phyloP scores from a whole-genome alignment of 2,113 vertebrate genomes.

The Vidua chalybeata region DNA sequence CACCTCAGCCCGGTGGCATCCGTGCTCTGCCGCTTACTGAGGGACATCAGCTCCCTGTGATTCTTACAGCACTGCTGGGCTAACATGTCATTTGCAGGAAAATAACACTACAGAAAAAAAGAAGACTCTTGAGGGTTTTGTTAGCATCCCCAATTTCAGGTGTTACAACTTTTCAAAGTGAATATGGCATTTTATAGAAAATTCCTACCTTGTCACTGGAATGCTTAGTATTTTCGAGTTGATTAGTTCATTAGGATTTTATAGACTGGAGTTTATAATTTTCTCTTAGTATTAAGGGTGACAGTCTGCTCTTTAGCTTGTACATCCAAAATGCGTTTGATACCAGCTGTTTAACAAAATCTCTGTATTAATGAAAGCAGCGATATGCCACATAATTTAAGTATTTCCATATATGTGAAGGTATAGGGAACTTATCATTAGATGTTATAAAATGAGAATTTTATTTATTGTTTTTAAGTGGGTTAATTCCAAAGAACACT shows the following conservation, averaged over 20 bases:
- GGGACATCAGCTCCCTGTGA: not conserved
- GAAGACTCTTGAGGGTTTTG: not conserved
- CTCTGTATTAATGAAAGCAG: not conserved
- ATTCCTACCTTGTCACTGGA: not conserved
- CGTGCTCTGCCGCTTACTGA: not conserved
- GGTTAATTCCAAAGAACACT: not conserved
- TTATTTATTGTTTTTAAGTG: not conserved
- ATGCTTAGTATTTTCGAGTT: not conserved
- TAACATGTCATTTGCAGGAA: not conserved
- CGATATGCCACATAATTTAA: not conserved
- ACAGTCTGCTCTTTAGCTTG: not conserved
- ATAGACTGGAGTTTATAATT: not conserved
- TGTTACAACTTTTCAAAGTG: not conserved
- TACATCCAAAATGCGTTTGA: not conserved
- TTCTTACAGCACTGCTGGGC: not conserved
- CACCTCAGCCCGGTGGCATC: not conserved
- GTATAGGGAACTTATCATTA: not conserved
- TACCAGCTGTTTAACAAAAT: not conserved
- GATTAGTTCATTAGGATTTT: not conserved
- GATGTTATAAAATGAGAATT: not conserved
- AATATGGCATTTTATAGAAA: not conserved
- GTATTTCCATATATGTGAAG: not conserved
- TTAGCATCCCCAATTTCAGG: not conserved
- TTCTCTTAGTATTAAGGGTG: not conserved
- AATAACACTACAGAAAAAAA: not conserved